Conservation (phyloP, 2,888 invertebrate species). For the Drosophila anomelani region DNA sequence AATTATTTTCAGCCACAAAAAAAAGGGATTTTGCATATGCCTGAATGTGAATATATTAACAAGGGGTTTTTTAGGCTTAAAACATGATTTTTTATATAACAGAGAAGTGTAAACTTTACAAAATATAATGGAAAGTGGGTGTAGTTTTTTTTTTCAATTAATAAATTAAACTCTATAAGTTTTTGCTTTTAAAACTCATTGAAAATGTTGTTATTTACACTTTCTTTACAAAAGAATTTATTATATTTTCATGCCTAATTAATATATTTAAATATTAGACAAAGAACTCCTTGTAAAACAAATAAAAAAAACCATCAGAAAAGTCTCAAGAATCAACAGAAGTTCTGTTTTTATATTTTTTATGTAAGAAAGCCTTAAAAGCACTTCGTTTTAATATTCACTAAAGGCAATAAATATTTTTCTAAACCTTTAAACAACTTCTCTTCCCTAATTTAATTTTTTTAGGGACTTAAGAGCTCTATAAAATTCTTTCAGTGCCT, state of each 20-base stretch:
- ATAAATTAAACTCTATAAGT: background rate
- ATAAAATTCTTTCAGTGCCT: slow-evolving; percentile 5
- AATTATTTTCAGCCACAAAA: background rate
- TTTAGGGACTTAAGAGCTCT: background rate
- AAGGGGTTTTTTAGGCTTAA: background rate
- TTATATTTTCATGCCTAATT: background rate
- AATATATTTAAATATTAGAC: background rate
- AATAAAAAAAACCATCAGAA: background rate
- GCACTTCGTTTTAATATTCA: background rate
- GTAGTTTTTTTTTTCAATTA: background rate
- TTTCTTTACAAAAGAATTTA: background rate
- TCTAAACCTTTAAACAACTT: background rate
- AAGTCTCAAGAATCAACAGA: background rate
- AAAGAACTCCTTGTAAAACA: background rate
- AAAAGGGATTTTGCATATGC: background rate
- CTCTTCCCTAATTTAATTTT: background rate
- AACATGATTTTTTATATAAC: background rate
- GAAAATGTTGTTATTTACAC: background rate
- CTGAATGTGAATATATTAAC: background rate
- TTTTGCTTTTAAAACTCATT: background rate
- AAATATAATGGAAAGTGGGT: background rate
- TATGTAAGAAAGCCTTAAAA: background rate
- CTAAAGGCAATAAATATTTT: no score
- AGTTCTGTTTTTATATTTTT: background rate
- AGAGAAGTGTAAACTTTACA: background rate